Evolutionary conservation across 2,797 vertebrate genomes (phyloP), one percentile per base, ranked within the genome.

Genomic region (Gallinago nigripennis): DNA sequence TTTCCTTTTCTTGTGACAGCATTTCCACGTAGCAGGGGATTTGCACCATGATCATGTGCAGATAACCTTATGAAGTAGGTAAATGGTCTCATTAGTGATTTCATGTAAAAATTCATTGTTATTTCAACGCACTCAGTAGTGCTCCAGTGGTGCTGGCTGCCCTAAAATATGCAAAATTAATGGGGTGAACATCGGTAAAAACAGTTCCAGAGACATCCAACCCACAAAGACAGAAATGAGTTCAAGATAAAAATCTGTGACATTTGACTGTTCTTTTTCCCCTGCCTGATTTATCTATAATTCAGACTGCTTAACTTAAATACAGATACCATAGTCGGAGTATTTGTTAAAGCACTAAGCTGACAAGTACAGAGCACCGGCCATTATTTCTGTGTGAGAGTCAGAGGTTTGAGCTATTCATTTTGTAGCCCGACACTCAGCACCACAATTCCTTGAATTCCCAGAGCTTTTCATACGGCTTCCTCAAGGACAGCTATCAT

Each of bases 291-390:
- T 79, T 91, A 95, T 96, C 92, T 95, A 17, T 82, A 95, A 92
- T 92, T 96, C 65, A 80, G 66, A 54, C 84, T 90, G 66, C 82
- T 95, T 94, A 96, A 91, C 92, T 94, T 93, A 92, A 95, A 92
- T 83, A 95, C 82, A 94, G 94, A 91, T 92, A 90, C 60, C 58
- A 30, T 6, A 94, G 73, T 25, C 16, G 3, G 88, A 79, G 70
- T 97, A 75, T 97, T 96, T 97, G 91, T 95, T 88, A 95, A 89
- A 97, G 91, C 93, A 96, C 94, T 96, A 97, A 98, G 96, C 96
- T 98, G 98, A 98, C 98, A 98, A 97, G 98, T 97, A 98, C 95
- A 97, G 97, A 98, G 96, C 96, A 86, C 82, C 69, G 91, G 95
- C 97, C 97, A 95, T 98, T 98, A 97, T 97, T 98, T 97, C 97